Evolutionary conservation across 2,113 vertebrate species (phyloP), one percentile per base, ranked within the genome.

Genomic region (Zosterops lateralis): DNA sequence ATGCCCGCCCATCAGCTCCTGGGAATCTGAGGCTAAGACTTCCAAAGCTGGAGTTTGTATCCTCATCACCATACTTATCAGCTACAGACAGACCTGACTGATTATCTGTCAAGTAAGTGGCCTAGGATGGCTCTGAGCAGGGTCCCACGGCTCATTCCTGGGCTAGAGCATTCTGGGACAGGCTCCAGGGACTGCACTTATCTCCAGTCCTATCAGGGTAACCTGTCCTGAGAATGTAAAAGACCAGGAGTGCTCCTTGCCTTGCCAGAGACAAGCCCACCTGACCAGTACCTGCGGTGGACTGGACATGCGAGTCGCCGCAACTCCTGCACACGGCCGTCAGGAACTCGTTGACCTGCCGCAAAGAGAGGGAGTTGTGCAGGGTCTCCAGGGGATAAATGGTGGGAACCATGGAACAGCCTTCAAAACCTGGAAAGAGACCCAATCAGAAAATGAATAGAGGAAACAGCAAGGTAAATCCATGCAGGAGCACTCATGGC

Each of bases 381-480:
- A 99, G 98, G 14, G 99, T 99, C 97, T 99, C 99, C 97, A 99
- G 95, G 5, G 99, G 99, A 68, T 99, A 99, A 95, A 99, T 99
- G 84, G 99, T 99, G 87, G 99, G 99, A 93, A 99, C 99, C 99
- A 99, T 99, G 96, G 99, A 99, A 95, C 99, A 99, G 94, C 99
- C 99, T 97, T 99, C 99, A 84, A 99, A 99, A 87, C 99, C 99
- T 99, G 98, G 84, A 96, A 98, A 93, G 97, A 94, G 97, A 96
- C 22, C 58, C 94, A 60, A 81, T 82, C 45, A 97, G 60, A 96
- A 34, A 95, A 94, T 80, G 87, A 96, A 95, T 16, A 74, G 67
- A 90, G 68, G 74, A 68, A 90, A 70, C 21, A 29, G 44, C 21
- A 75, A 47, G 73, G 47, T 17, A 38, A 60, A 62, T n/a, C 53